Conservation (phyloP, 1,140 invertebrate genomes). For the Globodera rostochiensis region DNA sequence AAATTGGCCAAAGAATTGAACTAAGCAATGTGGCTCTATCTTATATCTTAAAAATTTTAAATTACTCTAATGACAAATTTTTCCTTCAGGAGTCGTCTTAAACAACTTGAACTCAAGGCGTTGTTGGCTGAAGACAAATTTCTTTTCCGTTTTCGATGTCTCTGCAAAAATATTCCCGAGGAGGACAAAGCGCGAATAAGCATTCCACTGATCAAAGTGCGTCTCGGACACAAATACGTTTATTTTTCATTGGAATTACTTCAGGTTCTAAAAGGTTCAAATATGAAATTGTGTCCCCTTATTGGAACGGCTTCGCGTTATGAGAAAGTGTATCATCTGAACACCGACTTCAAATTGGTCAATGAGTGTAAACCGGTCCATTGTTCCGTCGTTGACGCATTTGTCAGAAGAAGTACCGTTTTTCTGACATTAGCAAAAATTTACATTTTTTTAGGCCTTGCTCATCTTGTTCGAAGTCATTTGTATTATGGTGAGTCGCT, state of each 20-base stretch:
- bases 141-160: conserved; percentile 28
- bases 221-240: neutral
- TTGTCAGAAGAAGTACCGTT: conserved; percentile 14
- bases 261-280: conserved; percentile 12
- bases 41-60: no score
- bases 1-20: no score
- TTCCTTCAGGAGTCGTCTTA: conserved; percentile 7
- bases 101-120: conserved; percentile 27
- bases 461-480: conserved; percentile 35
- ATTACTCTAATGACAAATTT: no score
- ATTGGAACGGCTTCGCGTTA: neutral
- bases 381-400: conserved; percentile 26
- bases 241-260: neutral
- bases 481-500: conserved; percentile 30
- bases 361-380: conserved; percentile 7
- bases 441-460: conserved; percentile 14
- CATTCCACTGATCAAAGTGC: conserved; percentile 39
- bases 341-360: conserved; percentile 28
- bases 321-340: conserved; percentile 28
- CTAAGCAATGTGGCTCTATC: no score
- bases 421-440: neutral
- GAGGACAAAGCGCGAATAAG: conserved; percentile 16
- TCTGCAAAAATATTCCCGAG: conserved; percentile 23
- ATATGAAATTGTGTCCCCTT: conserved; percentile 31
- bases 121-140: conserved; percentile 17